These are phyloP conservation scores for Promerops cafer DNA, from an alignment of 2,113 vertebrate species.

Conservation along the genomic window DNA sequence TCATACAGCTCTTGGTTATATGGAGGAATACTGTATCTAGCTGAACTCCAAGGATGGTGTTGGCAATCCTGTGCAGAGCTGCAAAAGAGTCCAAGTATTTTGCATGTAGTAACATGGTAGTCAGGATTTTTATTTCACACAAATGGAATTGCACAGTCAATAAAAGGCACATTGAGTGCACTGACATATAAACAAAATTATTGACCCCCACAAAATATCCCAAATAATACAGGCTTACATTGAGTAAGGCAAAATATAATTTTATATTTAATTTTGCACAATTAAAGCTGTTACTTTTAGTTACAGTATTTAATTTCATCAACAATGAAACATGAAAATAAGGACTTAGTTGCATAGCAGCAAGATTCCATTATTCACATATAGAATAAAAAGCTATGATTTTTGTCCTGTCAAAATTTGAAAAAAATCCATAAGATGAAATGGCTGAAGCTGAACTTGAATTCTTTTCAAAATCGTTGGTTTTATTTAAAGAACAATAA, in stretches of 20 bases:
- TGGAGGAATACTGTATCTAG: neutral
- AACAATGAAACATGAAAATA: neutral
- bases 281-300: neutral
- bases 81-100: neutral
- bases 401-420: neutral
- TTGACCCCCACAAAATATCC: neutral
- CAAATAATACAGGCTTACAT: neutral
- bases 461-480: neutral
- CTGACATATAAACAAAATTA: neutral
- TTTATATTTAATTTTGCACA: neutral
- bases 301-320: neutral
- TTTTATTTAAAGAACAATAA: slow-evolving; percentile 2
- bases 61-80: neutral
- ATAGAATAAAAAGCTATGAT: neutral
- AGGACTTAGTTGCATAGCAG: neutral
- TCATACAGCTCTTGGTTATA: neutral
- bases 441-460: neutral
- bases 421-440: neutral
- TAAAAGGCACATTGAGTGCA: neutral
- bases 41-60: neutral
- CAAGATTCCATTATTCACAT: neutral
- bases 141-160: neutral
- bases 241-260: neutral
- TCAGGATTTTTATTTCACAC: neutral
- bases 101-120: neutral